Evolutionary conservation across 1,140 invertebrate genomes (phyloP).

Genomic region (Zaprionus taronus): DNA sequence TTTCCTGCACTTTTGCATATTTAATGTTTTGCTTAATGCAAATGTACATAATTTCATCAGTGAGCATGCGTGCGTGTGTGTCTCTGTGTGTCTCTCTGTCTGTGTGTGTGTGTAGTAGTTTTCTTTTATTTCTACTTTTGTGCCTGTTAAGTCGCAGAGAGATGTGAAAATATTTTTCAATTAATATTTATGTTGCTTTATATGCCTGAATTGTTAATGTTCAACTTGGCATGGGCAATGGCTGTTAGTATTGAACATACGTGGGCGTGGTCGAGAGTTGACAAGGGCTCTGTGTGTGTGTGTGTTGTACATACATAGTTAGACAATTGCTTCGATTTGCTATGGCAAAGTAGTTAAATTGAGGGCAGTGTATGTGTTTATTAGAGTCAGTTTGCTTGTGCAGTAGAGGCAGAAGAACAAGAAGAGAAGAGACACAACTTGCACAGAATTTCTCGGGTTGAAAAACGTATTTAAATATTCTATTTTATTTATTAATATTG

Average conservation of each 20-base stretch:
- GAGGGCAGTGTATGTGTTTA: not conserved
- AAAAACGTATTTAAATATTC: no score
- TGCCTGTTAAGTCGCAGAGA: conserved; percentile 53
- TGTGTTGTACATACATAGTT: conserved; percentile 2
- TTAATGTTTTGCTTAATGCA: conserved; percentile 83
- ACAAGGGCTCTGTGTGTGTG: not conserved
- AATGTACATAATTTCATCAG: conserved; percentile 82
- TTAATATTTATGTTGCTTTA: conserved; percentile 82
- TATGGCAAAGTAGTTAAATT: not conserved
- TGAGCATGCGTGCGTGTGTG: conserved; percentile 34
- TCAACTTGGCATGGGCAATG: conserved; percentile 10
- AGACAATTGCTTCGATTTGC: conserved; percentile 28
- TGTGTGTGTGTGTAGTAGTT: conserved; percentile 51
- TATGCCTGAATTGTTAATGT: conserved; percentile 74
- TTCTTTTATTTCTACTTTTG: conserved; percentile 55
- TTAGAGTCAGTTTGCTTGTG: not conserved
- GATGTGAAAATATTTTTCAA: conserved; percentile 79
- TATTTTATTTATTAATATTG: no score
- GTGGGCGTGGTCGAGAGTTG: not conserved
- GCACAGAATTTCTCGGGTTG: not conserved
- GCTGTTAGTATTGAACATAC: not conserved
- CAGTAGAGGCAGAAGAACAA: not conserved
- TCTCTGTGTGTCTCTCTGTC: conserved; percentile 10
- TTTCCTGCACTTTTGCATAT: conserved; percentile 77
- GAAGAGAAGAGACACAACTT: not conserved